Conservation (phyloP, 2,113 vertebrate genomes). For the Xiphias gladius region DNA sequence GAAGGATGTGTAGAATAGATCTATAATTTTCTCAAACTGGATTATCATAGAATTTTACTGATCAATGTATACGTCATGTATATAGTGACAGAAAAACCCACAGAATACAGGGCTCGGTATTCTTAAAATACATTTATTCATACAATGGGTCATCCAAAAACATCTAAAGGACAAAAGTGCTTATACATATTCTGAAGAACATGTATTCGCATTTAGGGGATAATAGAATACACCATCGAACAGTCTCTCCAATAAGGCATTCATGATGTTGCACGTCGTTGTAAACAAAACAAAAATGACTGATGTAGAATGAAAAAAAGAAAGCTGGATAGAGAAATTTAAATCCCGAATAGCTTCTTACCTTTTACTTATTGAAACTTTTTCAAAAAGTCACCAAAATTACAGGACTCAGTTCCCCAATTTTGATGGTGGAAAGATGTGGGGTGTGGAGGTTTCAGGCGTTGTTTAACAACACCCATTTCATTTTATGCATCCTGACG, state of each 20-base stretch:
- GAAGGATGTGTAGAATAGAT: background rate
- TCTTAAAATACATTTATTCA: background rate
- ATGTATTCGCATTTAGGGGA: background rate
- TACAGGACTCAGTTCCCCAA: too few species aligned
- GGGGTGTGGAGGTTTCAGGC: too few species aligned
- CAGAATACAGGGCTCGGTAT: background rate
- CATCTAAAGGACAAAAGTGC: background rate
- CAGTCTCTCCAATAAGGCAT: background rate
- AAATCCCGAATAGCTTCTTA: too few species aligned
- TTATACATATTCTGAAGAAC: background rate
- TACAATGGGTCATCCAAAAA: background rate
- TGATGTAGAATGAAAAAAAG: background rate
- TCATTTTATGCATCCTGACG: too few species aligned
- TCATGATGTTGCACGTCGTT: too few species aligned
- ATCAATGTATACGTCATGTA: background rate
- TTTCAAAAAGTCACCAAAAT: too few species aligned
- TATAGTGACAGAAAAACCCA: background rate
- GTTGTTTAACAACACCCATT: too few species aligned
- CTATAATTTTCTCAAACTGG: background rate
- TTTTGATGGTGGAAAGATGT: too few species aligned
- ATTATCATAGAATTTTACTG: background rate
- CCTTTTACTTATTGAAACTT: too few species aligned
- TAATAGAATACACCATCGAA: background rate
- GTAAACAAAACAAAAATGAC: too few species aligned
- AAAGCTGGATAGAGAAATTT: background rate